phyloP scores from a whole-genome alignment of 2,113 vertebrate genomes.

The Leucosticte australis region DNA sequence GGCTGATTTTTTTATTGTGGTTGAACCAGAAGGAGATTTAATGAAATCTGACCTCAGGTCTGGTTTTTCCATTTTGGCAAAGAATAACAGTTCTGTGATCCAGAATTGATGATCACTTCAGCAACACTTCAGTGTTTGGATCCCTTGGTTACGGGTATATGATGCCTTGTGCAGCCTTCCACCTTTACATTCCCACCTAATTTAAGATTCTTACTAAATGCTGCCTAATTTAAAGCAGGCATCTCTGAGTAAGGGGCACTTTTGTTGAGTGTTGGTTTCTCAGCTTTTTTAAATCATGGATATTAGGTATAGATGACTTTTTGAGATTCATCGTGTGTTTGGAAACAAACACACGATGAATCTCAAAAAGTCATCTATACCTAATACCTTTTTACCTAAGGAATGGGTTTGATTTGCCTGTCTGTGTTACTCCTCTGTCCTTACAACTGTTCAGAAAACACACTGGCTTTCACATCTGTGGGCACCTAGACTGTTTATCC shows the following conservation, averaged over 20 bases:
- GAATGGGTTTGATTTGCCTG: background rate
- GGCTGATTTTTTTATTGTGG: background rate
- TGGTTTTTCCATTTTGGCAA: background rate
- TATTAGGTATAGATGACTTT: background rate
- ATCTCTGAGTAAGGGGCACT: background rate
- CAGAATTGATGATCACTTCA: background rate
- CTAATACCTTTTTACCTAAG: background rate
- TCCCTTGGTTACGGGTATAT: fast-evolving
- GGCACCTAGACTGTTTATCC: background rate
- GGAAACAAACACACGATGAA: too few relatives aligned
- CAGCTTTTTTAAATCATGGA: background rate
- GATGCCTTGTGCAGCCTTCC: background rate
- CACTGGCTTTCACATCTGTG: background rate
- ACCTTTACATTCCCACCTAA: conserved; percentile 3
- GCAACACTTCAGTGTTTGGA: background rate
- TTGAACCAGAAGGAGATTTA: background rate
- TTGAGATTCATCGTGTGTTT: background rate
- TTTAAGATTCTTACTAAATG: background rate
- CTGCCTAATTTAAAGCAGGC: background rate
- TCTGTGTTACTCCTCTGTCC: background rate
- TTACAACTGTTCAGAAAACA: background rate
- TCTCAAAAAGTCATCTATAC: too few relatives aligned
- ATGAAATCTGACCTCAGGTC: background rate
- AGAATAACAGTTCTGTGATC: background rate
- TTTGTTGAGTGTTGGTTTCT: background rate